These are phyloP conservation scores for Cygnus atratus DNA, from an alignment of 2,113 vertebrate genomes.

Conservation along the genomic window DNA sequence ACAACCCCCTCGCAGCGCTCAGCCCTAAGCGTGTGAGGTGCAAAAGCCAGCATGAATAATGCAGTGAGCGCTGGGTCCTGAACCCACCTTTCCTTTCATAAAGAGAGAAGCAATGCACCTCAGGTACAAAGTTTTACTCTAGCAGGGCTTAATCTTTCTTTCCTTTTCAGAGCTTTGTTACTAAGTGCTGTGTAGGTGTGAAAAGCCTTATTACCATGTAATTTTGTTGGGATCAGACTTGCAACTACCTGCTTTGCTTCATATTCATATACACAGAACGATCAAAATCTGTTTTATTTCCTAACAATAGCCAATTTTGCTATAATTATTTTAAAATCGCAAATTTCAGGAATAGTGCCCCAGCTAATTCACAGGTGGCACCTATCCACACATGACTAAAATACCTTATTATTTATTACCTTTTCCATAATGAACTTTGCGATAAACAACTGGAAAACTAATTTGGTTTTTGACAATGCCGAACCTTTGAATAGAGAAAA, in stretches of 20 bases:
- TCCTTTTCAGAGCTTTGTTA: conserved; percentile 62
- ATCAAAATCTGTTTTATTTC: conserved; percentile 79
- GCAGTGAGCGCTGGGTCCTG: conserved; percentile 60
- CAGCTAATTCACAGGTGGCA: conserved; percentile 57
- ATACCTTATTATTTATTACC: conserved; percentile 73
- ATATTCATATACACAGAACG: conserved; percentile 69
- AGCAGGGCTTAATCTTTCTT: conserved; percentile 62
- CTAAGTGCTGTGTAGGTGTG: conserved; percentile 78
- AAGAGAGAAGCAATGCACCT: conserved; percentile 63
- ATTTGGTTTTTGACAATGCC: conserved; percentile 83
- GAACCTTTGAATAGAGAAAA: conserved; percentile 84
- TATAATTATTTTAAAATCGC: conserved; percentile 73
- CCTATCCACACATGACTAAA: conserved; percentile 39
- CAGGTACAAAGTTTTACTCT: conserved; percentile 71
- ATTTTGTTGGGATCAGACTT: conserved; percentile 78
- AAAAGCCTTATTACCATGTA: conserved; percentile 77
- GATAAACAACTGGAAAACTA: conserved; percentile 82
- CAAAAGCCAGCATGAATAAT: conserved; percentile 74
- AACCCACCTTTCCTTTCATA: conserved; percentile 63
- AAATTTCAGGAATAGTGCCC: conserved; percentile 55
- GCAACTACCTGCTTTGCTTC: conserved; percentile 77
- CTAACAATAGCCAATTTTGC: conserved; percentile 79
- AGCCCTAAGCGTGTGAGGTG: conserved; percentile 31
- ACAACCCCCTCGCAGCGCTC: conserved; percentile 18
- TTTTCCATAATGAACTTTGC: conserved; percentile 78